These are phyloP conservation scores for Trichogramma evanescens DNA, from an alignment of 2,888 invertebrate species.

Conservation along the genomic window DNA sequence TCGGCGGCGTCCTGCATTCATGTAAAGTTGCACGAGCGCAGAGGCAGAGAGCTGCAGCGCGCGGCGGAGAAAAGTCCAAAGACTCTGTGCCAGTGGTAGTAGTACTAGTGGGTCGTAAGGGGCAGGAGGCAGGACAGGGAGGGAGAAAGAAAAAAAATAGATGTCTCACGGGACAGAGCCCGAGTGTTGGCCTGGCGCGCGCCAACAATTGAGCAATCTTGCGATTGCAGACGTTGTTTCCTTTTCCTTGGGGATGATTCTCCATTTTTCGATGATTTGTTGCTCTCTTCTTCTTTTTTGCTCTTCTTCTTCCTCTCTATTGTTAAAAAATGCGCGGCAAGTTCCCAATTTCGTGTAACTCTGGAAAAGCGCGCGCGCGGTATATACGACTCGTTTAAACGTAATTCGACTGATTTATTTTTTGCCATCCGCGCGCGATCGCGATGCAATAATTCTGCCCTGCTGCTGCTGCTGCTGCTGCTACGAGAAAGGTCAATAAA, in stretches of 20 bases:
- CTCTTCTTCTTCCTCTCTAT: conserved; percentile 10
- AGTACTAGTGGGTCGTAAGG: background rate
- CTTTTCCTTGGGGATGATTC: conserved; percentile 6
- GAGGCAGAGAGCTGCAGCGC: background rate
- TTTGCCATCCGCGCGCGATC: background rate
- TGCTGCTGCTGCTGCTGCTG: background rate
- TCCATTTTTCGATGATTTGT: conserved; percentile 9
- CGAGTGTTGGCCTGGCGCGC: conserved; percentile 15
- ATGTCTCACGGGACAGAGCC: conserved; percentile 1
- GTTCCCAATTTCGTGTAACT: background rate
- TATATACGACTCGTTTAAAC: background rate
- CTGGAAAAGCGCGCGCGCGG: background rate
- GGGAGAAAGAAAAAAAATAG: background rate
- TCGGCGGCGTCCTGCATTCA: too few relatives aligned
- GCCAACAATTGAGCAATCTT: conserved; percentile 45
- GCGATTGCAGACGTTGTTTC: conserved; percentile 37
- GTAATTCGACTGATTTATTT: background rate
- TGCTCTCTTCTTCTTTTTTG: conserved; percentile 25
- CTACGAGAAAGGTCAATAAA: conserved; percentile 9
- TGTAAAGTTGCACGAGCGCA: too few relatives aligned
- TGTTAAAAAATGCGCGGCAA: background rate
- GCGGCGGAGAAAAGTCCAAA: background rate
- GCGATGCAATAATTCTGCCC: conserved; percentile 1
- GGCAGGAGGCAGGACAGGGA: background rate
- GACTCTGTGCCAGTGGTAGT: background rate